Percentiles rank a stretch among this genome's conserved stretches.
Evolutionary conservation across 2,113 vertebrate species (phyloP).

Genomic region (Ptilonorhynchus violaceus): DNA sequence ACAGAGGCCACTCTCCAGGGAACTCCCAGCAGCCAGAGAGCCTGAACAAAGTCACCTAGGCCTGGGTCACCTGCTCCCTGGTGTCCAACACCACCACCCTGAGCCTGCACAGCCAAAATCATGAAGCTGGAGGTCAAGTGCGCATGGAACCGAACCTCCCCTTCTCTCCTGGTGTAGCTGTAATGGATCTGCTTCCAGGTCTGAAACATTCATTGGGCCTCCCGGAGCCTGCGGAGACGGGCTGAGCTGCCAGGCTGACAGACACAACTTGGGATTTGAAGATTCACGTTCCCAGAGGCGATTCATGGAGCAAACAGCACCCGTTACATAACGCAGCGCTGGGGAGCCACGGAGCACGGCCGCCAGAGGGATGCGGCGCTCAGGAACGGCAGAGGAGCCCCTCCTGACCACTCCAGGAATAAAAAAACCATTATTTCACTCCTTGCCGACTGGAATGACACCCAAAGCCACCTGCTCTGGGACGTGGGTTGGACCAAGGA

Average conservation of each 20-base stretch:
- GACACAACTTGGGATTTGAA: neutral
- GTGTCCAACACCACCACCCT: neutral
- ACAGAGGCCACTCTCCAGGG: neutral
- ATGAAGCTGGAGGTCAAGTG: neutral
- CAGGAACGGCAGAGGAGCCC: neutral
- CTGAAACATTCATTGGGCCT: neutral
- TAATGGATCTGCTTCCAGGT: neutral
- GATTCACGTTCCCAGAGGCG: neutral
- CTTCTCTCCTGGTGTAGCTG: neutral
- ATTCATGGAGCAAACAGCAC: neutral
- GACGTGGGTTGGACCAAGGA: neutral
- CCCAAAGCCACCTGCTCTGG: neutral
- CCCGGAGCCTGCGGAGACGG: neutral
- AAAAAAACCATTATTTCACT: neutral
- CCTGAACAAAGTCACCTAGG: neutral
- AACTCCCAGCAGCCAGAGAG: neutral
- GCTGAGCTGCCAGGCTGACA: neutral
- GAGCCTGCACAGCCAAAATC: neutral
- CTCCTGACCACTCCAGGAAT: neutral
- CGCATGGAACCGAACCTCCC: neutral
- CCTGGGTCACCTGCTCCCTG: neutral
- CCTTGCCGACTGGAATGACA: neutral
- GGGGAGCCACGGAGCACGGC: accelerated
- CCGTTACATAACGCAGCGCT: accelerated
- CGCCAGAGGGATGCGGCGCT: neutral